Base-by-base conservation (phyloP, 2,888 invertebrate genomes). In the Troides helena region DNA sequence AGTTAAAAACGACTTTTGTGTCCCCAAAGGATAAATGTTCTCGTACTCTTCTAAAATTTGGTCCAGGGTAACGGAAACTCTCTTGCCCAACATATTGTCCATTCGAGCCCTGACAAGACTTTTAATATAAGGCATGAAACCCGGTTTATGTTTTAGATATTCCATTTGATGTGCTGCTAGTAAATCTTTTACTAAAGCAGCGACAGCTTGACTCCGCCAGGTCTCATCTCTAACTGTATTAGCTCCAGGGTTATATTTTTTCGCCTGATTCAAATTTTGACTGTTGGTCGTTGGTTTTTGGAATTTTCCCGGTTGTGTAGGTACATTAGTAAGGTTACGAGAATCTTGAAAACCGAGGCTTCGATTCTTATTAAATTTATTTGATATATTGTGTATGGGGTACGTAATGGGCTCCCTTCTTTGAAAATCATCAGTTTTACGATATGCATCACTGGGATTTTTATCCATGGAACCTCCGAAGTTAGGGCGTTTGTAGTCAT, bases 31-130 rank as follows among this genome's bases (percentile, higher is more conserved):
- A 39, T 56, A 62, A 0, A 5, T 63, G 17, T 39, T 21, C 21
- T 67, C 17, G 62, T 67, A 70, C 43, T 67, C 66, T 1, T 56
- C 36, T 30, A 63, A 2, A 23, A 70, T 70, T 53, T 63, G 21
- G 0, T 23, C n/a, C 2, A 63, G 18, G 36, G 63, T 53, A 50
- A 63, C 63, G 14, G 25, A 36, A 10, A 23, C 18, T 59, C 66
- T 62, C 14, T 43, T 53, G 50, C 70, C 70, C 12, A 67, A 10
- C 30, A 70, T 63, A 8, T 53, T 57, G 21, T 57, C 25, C 30
- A 70, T 67, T 10, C 70, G 70, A 25, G 30, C 1, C n/a, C 56
- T 66, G 17, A 70, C 59, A 23, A 57, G 21, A 57, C 12, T 21
- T 57, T 57, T 57, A 21, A 57, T n/a, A 10, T 57, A 10, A 6